Evolutionary conservation across 2,797 vertebrate species (phyloP).

Genomic region (Peromyscus nudipes): DNA sequence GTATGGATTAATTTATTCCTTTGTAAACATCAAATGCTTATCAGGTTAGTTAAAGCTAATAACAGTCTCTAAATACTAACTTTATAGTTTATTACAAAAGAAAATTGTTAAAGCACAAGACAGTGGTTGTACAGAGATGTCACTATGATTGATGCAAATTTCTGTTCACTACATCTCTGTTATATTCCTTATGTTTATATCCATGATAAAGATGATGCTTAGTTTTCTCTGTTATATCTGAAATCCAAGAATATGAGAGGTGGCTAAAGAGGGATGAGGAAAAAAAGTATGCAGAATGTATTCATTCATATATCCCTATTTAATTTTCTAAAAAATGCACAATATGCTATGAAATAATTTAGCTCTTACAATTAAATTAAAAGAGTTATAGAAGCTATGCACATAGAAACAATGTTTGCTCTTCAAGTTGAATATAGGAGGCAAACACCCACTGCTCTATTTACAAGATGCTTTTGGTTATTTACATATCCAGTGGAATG

Average conservation of each 20-base stretch:
- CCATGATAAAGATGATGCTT: slow-evolving; percentile 26
- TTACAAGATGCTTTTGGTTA: slow-evolving; percentile 30
- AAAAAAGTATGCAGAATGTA: background rate
- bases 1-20: slow-evolving; percentile 39
- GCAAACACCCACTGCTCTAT: background rate
- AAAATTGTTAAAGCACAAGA: slow-evolving; percentile 53
- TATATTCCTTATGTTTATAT: slow-evolving; percentile 49
- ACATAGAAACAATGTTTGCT: slow-evolving; percentile 23
- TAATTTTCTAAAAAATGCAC: background rate
- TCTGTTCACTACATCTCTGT: background rate
- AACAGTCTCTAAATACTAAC: slow-evolving; percentile 33
- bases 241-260: background rate
- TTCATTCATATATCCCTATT: slow-evolving; percentile 16
- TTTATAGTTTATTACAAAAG: slow-evolving; percentile 22
- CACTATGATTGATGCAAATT: slow-evolving; percentile 59
- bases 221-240: slow-evolving; percentile 17
- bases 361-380: slow-evolving; percentile 19
- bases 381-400: background rate
- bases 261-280: background rate
- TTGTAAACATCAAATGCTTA: slow-evolving; percentile 37
- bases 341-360: slow-evolving; percentile 49
- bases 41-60: slow-evolving; percentile 67
- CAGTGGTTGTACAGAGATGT: slow-evolving; percentile 45
- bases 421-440: slow-evolving; percentile 25
- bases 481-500: background rate